A percentile compares a stretch with the other conserved stretches of the same genome.
phyloP scores from a whole-genome alignment of 1,140 invertebrate species.

The Drosophila carrolli region DNA sequence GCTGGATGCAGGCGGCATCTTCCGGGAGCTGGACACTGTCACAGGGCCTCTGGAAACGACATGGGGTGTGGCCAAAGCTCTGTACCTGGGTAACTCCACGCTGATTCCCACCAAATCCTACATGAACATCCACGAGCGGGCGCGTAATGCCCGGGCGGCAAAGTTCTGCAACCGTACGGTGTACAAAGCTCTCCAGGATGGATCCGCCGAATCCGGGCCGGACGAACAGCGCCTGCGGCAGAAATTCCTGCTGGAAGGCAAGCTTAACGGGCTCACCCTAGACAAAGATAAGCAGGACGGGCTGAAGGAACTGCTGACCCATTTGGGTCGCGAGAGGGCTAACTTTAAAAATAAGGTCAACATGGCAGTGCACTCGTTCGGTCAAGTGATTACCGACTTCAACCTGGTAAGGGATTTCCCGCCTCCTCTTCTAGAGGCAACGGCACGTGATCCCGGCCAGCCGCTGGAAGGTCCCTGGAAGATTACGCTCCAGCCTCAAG shows the following conservation, averaged over 20 bases:
- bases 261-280: slow-evolving; percentile 90
- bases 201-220: slow-evolving; percentile 39
- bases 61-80: slow-evolving; percentile 93
- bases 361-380: slow-evolving; percentile 87
- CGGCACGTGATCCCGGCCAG: slow-evolving; percentile 87
- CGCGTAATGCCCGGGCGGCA: slow-evolving; percentile 87
- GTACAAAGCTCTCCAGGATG: slow-evolving; percentile 87
- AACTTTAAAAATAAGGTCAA: slow-evolving; percentile 88
- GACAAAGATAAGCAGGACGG: slow-evolving; percentile 79
- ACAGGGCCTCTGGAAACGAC: slow-evolving; percentile 91
- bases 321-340: slow-evolving; percentile 86
- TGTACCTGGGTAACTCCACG: slow-evolving; percentile 92
- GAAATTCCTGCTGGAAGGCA: slow-evolving; percentile 93
- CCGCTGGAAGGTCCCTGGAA: slow-evolving; percentile 91
- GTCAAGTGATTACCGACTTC: slow-evolving; percentile 88
- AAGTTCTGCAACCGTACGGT: slow-evolving; percentile 90
- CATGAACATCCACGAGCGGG: slow-evolving; percentile 90
- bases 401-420: slow-evolving; percentile 91
- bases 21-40: slow-evolving; percentile 91
- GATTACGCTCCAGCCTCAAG: slow-evolving; percentile 89
- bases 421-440: slow-evolving; percentile 88
- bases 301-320: slow-evolving; percentile 85
- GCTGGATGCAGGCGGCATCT: slow-evolving; percentile 88
- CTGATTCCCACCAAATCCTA: slow-evolving; percentile 92
- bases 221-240: slow-evolving; percentile 89